These are phyloP conservation scores for Caracal caracal DNA, from an alignment of 2,113 vertebrate species.

Conservation along the genomic window DNA sequence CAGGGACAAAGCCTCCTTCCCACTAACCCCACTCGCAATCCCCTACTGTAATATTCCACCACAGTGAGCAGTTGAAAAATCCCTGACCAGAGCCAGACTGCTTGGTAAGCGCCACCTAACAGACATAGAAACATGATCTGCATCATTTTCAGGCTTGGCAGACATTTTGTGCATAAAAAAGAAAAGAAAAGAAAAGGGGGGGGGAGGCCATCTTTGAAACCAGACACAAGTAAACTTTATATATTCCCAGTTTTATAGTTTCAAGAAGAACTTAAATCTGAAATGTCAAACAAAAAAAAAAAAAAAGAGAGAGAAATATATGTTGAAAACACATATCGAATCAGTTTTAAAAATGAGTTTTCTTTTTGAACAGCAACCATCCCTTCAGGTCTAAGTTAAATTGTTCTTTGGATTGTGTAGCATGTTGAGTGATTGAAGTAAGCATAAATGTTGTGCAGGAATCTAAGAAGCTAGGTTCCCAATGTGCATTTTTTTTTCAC, in stretches of 20 bases:
- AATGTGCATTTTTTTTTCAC: background rate
- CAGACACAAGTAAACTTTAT: constrained; percentile 59
- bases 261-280: constrained; percentile 55
- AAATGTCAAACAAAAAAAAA: constrained; percentile 44
- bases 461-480: background rate
- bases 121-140: constrained; percentile 86
- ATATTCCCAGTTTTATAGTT: constrained; percentile 68
- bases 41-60: constrained; percentile 88
- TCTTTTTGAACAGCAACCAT: background rate
- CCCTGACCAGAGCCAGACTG: constrained; percentile 86
- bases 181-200: background rate
- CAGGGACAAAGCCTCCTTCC: constrained; percentile 87
- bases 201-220: constrained; percentile 68
- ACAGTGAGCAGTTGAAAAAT: constrained; percentile 85
- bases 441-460: background rate
- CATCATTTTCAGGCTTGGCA: constrained; percentile 85
- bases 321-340: background rate
- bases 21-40: constrained; percentile 81
- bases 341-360: background rate
- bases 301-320: background rate
- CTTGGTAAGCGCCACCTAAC: constrained; percentile 82
- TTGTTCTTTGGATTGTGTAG: background rate
- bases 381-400: background rate
- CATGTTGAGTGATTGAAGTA: background rate
- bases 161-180: constrained; percentile 83